Percentiles rank a stretch among this genome's conserved stretches.
Evolutionary conservation across 2,113 vertebrate species (phyloP).

Genomic region (Bambusicola thoracicus): DNA sequence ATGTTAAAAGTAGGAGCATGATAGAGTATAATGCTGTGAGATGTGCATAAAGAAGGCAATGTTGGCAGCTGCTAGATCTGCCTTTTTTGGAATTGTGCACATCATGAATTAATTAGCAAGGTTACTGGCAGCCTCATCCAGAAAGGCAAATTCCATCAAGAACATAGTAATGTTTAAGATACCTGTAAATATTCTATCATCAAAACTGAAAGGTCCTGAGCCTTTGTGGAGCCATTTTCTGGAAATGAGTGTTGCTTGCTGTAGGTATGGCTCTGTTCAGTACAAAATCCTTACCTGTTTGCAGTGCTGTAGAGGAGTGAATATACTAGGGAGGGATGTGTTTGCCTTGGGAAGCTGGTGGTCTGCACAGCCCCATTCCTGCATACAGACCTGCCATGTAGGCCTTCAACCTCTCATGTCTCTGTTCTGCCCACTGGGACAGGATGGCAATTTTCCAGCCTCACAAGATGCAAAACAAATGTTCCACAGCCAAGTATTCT

Average conservation of each 20-base stretch:
- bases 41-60: neutral
- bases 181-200: neutral
- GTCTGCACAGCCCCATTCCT: neutral
- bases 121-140: neutral
- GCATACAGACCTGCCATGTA: neutral
- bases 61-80: neutral
- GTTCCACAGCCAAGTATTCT: rapidly evolving
- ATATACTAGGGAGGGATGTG: neutral
- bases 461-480: neutral
- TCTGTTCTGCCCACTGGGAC: neutral
- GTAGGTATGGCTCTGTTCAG: neutral
- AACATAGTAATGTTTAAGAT: neutral
- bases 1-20: neutral
- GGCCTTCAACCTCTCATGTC: neutral
- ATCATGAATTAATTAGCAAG: neutral
- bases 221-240: neutral
- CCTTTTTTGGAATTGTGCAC: neutral
- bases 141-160: neutral
- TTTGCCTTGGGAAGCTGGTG: neutral
- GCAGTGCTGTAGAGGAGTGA: neutral
- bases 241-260: neutral
- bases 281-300: neutral
- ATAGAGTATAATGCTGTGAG: neutral
- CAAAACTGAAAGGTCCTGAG: neutral
- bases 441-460: neutral